A percentile compares a stretch with the other conserved stretches of the same genome.
phyloP scores from a whole-genome alignment of 2,113 vertebrate genomes.

The Brachyhypopomus gauderio region DNA sequence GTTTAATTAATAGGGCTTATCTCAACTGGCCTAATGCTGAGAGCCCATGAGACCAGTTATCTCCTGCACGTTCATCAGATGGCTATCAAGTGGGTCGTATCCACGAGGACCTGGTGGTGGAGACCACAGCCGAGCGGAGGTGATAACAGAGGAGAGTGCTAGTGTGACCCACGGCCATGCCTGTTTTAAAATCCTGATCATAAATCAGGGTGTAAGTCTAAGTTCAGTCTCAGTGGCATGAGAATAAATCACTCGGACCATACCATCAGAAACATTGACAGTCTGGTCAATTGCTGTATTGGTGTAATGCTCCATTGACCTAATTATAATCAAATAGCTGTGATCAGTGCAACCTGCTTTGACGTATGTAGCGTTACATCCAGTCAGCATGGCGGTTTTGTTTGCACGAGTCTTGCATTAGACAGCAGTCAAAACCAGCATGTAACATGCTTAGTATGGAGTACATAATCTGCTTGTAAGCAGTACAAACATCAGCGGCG shows the following conservation, averaged over 20 bases:
- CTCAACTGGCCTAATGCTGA: constrained; percentile 42
- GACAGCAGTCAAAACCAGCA: background rate
- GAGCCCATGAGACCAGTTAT: constrained; percentile 38
- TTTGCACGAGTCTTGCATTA: background rate
- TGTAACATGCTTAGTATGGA: background rate
- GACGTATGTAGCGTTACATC: background rate
- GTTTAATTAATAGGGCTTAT: constrained; percentile 56
- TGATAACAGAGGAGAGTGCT: constrained; percentile 3
- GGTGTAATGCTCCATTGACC: no score
- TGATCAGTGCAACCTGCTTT: background rate
- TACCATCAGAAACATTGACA: background rate
- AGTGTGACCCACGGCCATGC: no score
- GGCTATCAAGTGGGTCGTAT: constrained; percentile 9
- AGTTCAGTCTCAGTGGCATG: background rate
- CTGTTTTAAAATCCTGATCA: no score
- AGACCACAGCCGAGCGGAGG: constrained; percentile 18
- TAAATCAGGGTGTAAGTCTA: no score
- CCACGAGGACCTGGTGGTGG: background rate
- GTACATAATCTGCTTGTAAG: background rate
- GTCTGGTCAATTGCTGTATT: no score
- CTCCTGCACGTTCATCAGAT: constrained; percentile 41
- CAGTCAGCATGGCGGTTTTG: no score
- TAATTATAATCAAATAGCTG: background rate
- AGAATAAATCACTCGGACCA: background rate
- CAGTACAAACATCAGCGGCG: background rate